Evolutionary conservation across 2,888 invertebrate species (phyloP).

Genomic region (Mylabris sibirica): DNA sequence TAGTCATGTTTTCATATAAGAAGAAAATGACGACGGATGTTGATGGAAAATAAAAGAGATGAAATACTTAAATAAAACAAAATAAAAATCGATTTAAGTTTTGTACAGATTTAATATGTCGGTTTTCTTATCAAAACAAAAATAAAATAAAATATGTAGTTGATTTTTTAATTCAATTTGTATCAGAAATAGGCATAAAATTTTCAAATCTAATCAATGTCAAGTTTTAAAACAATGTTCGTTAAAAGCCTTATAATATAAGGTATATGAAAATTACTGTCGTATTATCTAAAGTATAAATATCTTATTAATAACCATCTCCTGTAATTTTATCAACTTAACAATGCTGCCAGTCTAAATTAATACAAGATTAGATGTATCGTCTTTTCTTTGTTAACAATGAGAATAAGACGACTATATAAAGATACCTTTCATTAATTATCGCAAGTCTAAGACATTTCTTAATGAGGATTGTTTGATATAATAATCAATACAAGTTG

Average conservation of each 20-base stretch:
- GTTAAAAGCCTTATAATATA: constrained; percentile 7
- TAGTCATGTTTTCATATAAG: constrained; percentile 3
- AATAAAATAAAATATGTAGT: too few species aligned
- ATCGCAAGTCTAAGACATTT: background rate
- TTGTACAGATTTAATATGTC: background rate
- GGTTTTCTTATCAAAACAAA: background rate
- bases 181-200: background rate
- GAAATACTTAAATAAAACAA: background rate
- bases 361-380: background rate
- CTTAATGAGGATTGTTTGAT: background rate
- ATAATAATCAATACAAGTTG: background rate
- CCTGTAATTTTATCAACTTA: background rate
- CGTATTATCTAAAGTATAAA: background rate
- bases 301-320: constrained; percentile 11
- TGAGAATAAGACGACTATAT: background rate
- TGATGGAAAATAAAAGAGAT: background rate
- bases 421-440: constrained; percentile 1
- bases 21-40: background rate
- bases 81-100: background rate
- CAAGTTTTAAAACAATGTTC: constrained; percentile 1
- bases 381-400: background rate
- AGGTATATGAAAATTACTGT: constrained; percentile 19
- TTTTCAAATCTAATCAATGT: background rate
- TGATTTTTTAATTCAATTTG: background rate
- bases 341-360: background rate